Evolutionary conservation across 2,113 vertebrate species (phyloP), one percentile per base, ranked within the genome.

Genomic region (Cacatua alba): DNA sequence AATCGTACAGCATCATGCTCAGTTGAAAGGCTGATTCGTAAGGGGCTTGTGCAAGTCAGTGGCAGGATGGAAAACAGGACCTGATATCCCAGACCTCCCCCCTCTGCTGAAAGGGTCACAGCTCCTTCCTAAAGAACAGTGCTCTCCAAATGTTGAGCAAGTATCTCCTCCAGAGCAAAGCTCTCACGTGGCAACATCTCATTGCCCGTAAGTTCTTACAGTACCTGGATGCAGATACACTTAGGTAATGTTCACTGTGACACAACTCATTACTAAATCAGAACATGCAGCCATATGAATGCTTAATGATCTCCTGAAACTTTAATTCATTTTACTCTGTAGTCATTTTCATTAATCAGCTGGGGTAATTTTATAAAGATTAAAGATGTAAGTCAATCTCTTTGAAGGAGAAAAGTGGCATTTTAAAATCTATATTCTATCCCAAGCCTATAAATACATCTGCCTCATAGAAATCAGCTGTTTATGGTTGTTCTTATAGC

Each of bases 381-480:
- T 80, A 74, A 89, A 96, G 94, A 80, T 77, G 15, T 68, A 81
- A 93, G 80, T 82, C 25, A 9, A 67, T 84, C 81, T 89, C 80
- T 78, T 74, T 82, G 83, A 94, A 95, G 83, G 62, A 87, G 74
- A 49, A 78, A 89, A 97, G 80, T 91, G 44, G 70, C 81, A 87
- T 92, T 95, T 97, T 59, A 18, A 89, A 92, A 70, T 85, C 70
- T 63, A 48, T 86, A 62, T 85, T 92, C 83, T 94, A 57, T 91
- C 90, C 69, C 74, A 81, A 92, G 79, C 60, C 91, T 95, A 95
- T 91, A 97, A 96, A 96, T 97, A 95, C 51, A 67, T 84, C 70
- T 92, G 91, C 65, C 82, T 94, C 10, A 17, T 71, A 82, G 72
- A 91, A 97, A 97, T 95, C 94, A 95, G 93, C 95, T 94, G 94